phyloP scores from a whole-genome alignment of 2,797 vertebrate species.

The Erpetoichthys calabaricus region DNA sequence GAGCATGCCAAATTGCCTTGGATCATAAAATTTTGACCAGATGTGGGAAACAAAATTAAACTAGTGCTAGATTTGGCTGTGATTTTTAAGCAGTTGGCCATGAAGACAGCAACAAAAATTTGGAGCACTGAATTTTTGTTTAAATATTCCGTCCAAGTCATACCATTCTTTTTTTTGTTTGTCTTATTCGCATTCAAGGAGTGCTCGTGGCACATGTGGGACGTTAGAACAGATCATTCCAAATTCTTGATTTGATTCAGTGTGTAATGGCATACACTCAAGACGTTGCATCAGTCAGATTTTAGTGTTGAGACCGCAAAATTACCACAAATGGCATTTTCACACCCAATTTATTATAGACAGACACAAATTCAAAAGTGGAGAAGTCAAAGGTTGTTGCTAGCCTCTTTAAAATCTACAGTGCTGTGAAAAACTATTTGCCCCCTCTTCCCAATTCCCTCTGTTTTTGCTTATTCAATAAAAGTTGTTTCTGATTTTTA shows the following conservation, averaged over 20 bases:
- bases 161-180: constrained; percentile 21
- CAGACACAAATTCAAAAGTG: background rate
- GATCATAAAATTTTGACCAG: background rate
- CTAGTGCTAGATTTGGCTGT: background rate
- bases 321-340: no score
- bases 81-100: background rate
- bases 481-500: no score
- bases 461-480: no score
- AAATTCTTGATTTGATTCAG: no score
- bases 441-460: no score
- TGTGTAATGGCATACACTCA: no score
- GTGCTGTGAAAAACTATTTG: no score
- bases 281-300: no score
- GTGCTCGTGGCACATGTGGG: constrained; percentile 46
- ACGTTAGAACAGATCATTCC: no score
- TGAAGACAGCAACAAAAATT: constrained; percentile 13
- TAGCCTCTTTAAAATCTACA: no score
- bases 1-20: background rate
- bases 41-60: background rate
- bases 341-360: background rate
- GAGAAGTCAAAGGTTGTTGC: background rate
- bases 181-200: constrained; percentile 31
- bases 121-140: constrained; percentile 43
- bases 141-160: constrained; percentile 24
- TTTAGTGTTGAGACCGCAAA: no score